Percentiles rank a stretch among this genome's conserved stretches.
Conservation (phyloP, 2,888 invertebrate genomes). For the Heliconius sara region DNA sequence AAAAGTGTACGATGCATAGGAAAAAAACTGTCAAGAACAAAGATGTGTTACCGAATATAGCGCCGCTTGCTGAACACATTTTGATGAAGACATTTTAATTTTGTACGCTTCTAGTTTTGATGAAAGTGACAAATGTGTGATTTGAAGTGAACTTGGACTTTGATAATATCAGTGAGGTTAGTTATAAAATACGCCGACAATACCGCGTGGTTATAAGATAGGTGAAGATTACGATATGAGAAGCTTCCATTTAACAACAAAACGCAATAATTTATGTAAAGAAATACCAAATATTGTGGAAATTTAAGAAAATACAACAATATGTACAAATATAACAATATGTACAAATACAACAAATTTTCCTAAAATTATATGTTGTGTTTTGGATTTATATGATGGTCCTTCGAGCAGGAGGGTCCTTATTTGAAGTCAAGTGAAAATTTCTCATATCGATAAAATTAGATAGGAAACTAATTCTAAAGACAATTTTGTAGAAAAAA, state of each 20-base stretch:
- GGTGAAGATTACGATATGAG: slow-evolving; percentile 50
- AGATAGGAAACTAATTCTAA: slow-evolving; percentile 75
- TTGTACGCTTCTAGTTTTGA: slow-evolving; percentile 42
- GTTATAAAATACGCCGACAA: slow-evolving; percentile 74
- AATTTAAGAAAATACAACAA: background rate
- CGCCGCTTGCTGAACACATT: slow-evolving; percentile 71
- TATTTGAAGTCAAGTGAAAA: slow-evolving; percentile 36
- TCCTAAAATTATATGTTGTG: background rate
- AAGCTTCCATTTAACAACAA: slow-evolving; percentile 43
- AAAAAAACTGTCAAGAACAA: slow-evolving; percentile 66
- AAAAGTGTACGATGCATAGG: slow-evolving; percentile 70
- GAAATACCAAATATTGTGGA: too few relatives aligned
- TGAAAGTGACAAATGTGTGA: slow-evolving; percentile 37
- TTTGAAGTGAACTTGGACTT: slow-evolving; percentile 38
- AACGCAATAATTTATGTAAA: background rate
- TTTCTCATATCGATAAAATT: slow-evolving; percentile 57
- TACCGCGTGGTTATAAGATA: slow-evolving; percentile 67
- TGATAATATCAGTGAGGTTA: slow-evolving; percentile 53
- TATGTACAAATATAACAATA: too few relatives aligned
- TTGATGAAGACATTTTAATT: slow-evolving; percentile 73
- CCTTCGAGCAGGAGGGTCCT: background rate
- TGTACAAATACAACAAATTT: too few relatives aligned
- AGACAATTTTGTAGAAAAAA: slow-evolving; percentile 66
- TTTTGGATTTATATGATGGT: background rate
- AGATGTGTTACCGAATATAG: slow-evolving; percentile 65